Base-by-base conservation (phyloP, 2,888 invertebrate genomes). In the Dimorphilus gyrociliatus region DNA sequence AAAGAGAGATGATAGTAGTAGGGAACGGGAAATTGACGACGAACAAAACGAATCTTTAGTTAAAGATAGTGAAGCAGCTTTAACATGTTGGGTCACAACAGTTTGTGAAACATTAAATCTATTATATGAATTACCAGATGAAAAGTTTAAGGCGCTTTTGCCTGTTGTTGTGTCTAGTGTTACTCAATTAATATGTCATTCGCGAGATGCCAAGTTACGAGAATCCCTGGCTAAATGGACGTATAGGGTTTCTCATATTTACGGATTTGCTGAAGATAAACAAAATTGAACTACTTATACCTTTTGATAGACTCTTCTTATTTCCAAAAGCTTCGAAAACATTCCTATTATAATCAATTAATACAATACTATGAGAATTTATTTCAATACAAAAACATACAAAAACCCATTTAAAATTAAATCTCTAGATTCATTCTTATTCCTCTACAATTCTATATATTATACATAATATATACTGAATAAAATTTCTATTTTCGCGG, bases 41-140 rank as follows among this genome's bases (percentile, higher is more conserved):
- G 81, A 84, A 53, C 71, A 81, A 43, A 72, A 75, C 30, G 68
- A 75, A 27, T 81, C 82, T 48, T 78, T 82, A 37, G 73, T 76
- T 40, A 84, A 78, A 77, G 80, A 88, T 56, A 75, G 77, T 31
- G 85, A 85, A 51, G 81, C 82, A 13, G 80, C 78, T 52, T 71
- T 79, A 37, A 73, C 74, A 33, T 79, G 84, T 14, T 75, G 82
- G 66, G 49, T 54, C 16, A 57, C 86, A 59, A 75, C 82, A 46
- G 69, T 88, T 45, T 76, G 78, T 55, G 79, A 81, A 15, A 76
- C 81, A 40, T 72, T 88, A 54, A 82, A 85, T 53, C 68, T 85
- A 44, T 68, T 58, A 34, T 48, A 56, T 27, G 67, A 65, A 37
- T 49, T 68, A 36, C 50, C 58, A 19, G 78, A 72, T 46, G 53